A percentile compares a stretch with the other conserved stretches of the same genome.
Conservation (phyloP, 2,797 vertebrate species). For the Microctenopoma stevenorrisi region DNA sequence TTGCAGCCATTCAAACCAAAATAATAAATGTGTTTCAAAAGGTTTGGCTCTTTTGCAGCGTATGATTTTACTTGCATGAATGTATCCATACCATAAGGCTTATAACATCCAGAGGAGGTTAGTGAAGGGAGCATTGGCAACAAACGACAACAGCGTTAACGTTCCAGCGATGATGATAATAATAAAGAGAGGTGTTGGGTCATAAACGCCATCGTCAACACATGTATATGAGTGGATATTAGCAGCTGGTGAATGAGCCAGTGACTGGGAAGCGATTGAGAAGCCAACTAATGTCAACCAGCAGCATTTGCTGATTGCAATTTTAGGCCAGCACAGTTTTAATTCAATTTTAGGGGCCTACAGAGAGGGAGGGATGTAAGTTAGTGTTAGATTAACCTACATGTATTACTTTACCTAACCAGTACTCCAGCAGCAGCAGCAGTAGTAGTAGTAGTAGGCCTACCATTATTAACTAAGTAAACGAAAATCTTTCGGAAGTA, state of each 20-base stretch:
- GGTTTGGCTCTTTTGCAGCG: too few species aligned
- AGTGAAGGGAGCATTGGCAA: neutral
- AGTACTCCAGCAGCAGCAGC: too few species aligned
- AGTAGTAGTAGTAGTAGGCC: too few species aligned
- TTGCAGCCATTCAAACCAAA: neutral
- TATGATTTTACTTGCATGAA: neutral
- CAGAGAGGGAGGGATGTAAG: neutral
- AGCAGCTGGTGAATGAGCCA: constrained; percentile 16
- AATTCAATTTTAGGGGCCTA: neutral
- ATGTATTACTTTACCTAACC: constrained; percentile 6
- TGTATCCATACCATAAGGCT: neutral
- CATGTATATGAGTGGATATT: constrained; percentile 12
- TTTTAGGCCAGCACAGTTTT: neutral
- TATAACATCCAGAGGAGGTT: neutral
- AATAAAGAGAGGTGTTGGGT: neutral
- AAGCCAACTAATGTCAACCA: constrained; percentile 5
- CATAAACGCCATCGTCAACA: neutral
- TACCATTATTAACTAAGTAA: too few species aligned
- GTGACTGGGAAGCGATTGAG: constrained; percentile 8
- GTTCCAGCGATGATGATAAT: neutral
- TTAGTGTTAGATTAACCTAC: neutral
- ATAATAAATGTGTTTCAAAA: neutral
- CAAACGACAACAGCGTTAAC: neutral
- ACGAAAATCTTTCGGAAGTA: too few species aligned
- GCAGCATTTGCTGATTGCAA: neutral